Evolutionary conservation across 2,113 vertebrate species (phyloP).

Genomic region (Clupea harengus): DNA sequence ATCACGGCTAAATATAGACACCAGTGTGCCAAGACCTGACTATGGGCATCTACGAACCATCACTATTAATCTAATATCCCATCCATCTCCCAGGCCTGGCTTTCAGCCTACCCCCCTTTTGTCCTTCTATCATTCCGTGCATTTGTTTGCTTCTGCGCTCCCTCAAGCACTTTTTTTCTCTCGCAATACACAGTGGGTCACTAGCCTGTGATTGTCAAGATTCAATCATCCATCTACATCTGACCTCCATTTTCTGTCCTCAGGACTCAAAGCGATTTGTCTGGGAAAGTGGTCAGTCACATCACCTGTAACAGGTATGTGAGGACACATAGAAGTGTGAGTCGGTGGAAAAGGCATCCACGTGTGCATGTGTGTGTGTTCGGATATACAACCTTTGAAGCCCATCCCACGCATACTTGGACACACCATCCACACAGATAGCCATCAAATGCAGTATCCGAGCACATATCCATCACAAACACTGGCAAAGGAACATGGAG

Average conservation of each 20-base stretch:
- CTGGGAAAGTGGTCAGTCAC: conserved; percentile 1
- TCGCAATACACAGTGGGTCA: not conserved
- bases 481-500: not conserved
- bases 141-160: conserved; percentile 3
- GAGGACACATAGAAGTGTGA: not conserved
- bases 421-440: not conserved
- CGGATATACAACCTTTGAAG: too few species aligned
- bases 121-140: not conserved
- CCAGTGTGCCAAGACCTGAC: conserved; percentile 27
- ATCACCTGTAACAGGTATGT: not conserved
- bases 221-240: not conserved
- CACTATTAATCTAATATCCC: conserved; percentile 24
- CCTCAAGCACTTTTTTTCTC: not conserved
- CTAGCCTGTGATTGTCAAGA: not conserved
- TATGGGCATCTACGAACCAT: conserved; percentile 20
- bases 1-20: conserved; percentile 37
- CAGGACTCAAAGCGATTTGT: not conserved
- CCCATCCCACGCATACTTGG: too few species aligned
- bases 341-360: not conserved
- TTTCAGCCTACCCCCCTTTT: not conserved
- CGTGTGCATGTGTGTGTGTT: not conserved
- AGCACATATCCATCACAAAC: not conserved
- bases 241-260: not conserved
- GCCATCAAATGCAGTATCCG: not conserved
- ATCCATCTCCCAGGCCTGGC: conserved; percentile 5